Evolutionary conservation across 2,113 vertebrate species (phyloP).

Genomic region (Cyprinus carpio): DNA sequence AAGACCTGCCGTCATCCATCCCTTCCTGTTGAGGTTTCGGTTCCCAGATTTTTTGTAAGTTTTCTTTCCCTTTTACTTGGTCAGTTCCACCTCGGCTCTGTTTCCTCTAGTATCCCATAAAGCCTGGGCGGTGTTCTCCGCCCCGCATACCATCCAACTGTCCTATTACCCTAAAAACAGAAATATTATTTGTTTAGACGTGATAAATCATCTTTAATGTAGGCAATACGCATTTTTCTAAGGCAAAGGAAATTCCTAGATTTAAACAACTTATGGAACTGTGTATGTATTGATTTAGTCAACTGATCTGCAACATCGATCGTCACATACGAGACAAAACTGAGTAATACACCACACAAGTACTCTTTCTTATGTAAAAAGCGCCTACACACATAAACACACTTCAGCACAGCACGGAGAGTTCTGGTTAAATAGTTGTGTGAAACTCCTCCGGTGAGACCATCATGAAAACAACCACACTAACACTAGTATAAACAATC

Average conservation of each 20-base stretch:
- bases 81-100: slow-evolving; percentile 34
- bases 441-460: slow-evolving; percentile 8
- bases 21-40: slow-evolving; percentile 51
- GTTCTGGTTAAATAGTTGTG: not conserved
- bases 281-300: not conserved
- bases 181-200: not conserved
- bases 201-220: not conserved
- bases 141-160: slow-evolving; percentile 48
- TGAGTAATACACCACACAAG: slow-evolving; percentile 23
- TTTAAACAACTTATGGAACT: not conserved
- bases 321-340: not conserved
- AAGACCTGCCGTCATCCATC: slow-evolving; percentile 25
- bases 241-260: not conserved
- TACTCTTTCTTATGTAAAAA: slow-evolving; percentile 60
- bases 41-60: slow-evolving; percentile 56
- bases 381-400: slow-evolving; percentile 17
- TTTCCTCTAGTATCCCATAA: slow-evolving; percentile 57
- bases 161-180: slow-evolving; percentile 71
- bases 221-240: not conserved
- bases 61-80: slow-evolving; percentile 61
- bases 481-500: slow-evolving; percentile 28
- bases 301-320: slow-evolving; percentile 36
- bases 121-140: slow-evolving; percentile 48
- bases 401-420: slow-evolving; percentile 48
- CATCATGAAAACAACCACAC: slow-evolving; percentile 34